A percentile compares a stretch with the other conserved stretches of the same genome.
These are phyloP conservation scores for Argentina silus DNA, from an alignment of 2,797 vertebrate species.

Conservation along the genomic window DNA sequence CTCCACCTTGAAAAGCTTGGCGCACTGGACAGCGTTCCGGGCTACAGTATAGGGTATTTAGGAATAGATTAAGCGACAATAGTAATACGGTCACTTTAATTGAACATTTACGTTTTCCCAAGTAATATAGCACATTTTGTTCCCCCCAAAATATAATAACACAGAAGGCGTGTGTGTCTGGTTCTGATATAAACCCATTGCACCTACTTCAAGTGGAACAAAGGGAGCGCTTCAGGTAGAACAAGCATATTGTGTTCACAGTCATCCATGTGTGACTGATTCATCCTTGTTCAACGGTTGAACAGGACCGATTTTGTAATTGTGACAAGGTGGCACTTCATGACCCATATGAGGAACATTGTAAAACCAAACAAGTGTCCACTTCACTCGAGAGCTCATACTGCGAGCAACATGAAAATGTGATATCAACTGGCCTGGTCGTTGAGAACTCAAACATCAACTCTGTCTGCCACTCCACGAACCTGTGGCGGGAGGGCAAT, in stretches of 20 bases:
- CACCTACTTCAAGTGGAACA: too few relatives aligned
- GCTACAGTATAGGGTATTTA: not conserved
- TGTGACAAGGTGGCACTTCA: not conserved
- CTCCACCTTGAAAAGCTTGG: conserved; percentile 40
- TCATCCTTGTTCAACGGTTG: too few relatives aligned
- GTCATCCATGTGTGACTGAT: too few relatives aligned
- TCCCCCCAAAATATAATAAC: not conserved
- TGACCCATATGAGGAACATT: not conserved
- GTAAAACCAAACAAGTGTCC: not conserved
- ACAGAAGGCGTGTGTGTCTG: not conserved
- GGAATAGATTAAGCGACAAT: not conserved
- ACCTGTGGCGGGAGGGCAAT: too few relatives aligned
- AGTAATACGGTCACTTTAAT: too few relatives aligned
- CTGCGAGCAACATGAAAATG: not conserved
- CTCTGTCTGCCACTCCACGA: not conserved
- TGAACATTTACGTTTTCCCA: not conserved
- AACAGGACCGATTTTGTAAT: too few relatives aligned
- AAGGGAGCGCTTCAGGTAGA: too few relatives aligned
- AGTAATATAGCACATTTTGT: not conserved
- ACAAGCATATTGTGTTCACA: too few relatives aligned
- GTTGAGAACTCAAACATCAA: not conserved
- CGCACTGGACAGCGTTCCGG: not conserved
- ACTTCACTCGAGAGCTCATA: not conserved
- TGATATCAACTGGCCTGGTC: not conserved
- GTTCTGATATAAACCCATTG: too few relatives aligned